These are phyloP conservation scores for Poeciliopsis turneri DNA, from an alignment of 2,797 vertebrate genomes.

Conservation along the genomic window DNA sequence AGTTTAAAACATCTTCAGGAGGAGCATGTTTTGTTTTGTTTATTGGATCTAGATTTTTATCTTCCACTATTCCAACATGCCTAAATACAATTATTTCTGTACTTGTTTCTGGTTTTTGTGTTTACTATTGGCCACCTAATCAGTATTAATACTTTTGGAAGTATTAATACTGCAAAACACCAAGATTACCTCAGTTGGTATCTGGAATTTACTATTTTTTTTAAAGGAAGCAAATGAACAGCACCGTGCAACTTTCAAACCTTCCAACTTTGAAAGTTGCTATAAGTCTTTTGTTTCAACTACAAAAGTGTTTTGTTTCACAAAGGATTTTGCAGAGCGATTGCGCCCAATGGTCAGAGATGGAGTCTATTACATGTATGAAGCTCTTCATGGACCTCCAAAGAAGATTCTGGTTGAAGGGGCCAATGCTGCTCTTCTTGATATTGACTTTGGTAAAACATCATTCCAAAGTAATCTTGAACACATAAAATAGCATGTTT, in stretches of 20 bases:
- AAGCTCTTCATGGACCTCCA: conserved; percentile 91
- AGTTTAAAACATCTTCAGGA: not conserved
- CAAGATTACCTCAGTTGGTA: not conserved
- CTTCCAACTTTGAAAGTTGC: not conserved
- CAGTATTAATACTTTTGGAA: not conserved
- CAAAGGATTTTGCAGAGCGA: conserved; percentile 91
- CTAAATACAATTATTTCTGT: not conserved
- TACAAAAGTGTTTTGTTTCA: not conserved
- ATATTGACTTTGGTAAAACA: conserved; percentile 94
- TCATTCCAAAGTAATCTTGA: not conserved
- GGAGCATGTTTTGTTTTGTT: not conserved
- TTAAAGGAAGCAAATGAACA: not conserved
- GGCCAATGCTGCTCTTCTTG: conserved; percentile 96
- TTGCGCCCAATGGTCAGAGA: conserved; percentile 97
- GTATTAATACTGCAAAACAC: not conserved
- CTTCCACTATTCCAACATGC: not conserved
- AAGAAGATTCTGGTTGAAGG: conserved; percentile 98
- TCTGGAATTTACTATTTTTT: not conserved
- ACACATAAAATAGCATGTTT: not conserved
- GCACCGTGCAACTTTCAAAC: not conserved
- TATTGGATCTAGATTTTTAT: not conserved
- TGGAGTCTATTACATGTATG: conserved; percentile 97
- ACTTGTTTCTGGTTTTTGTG: not conserved
- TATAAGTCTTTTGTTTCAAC: not conserved
- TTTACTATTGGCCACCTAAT: not conserved